Conservation (phyloP, 2,113 vertebrate genomes). For the Electrona antarctica region DNA sequence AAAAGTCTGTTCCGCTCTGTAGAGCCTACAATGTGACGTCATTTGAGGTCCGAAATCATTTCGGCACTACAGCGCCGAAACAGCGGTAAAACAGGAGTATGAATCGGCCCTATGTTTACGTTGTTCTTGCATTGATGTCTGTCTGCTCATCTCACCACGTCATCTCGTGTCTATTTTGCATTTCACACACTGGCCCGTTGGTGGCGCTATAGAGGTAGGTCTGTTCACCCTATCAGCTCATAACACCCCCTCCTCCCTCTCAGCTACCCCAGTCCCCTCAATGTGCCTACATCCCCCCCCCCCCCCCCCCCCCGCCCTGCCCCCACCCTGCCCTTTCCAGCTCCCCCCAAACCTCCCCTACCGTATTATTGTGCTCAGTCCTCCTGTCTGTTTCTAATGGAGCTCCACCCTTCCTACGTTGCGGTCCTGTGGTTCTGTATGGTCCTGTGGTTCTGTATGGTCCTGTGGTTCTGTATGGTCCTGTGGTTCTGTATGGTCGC, state of each 20-base stretch:
- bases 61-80: no score
- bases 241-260: constrained; percentile 23
- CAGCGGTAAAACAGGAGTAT: no score
- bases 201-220: constrained; percentile 92
- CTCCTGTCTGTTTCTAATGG: no score
- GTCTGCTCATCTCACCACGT: constrained; percentile 88
- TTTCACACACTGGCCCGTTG: constrained; percentile 93
- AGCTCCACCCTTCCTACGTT: constrained; percentile 44
- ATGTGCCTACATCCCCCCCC: constrained; percentile 18
- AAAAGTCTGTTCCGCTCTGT: no score
- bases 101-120: no score
- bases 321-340: constrained; percentile 26
- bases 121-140: no score
- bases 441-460: no score
- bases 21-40: no score
- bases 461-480: no score
- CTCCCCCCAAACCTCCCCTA: constrained; percentile 9
- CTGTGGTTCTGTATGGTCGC: no score
- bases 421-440: constrained; percentile 42
- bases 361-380: constrained; percentile 26
- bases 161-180: constrained; percentile 92
- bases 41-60: no score
- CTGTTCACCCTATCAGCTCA: constrained; percentile 70
- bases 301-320: constrained; percentile 34
- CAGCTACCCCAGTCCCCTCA: constrained; percentile 18